Evolutionary conservation across 2,113 vertebrate species (phyloP), one percentile per base, ranked within the genome.

Genomic region (Larimichthys polyactis): DNA sequence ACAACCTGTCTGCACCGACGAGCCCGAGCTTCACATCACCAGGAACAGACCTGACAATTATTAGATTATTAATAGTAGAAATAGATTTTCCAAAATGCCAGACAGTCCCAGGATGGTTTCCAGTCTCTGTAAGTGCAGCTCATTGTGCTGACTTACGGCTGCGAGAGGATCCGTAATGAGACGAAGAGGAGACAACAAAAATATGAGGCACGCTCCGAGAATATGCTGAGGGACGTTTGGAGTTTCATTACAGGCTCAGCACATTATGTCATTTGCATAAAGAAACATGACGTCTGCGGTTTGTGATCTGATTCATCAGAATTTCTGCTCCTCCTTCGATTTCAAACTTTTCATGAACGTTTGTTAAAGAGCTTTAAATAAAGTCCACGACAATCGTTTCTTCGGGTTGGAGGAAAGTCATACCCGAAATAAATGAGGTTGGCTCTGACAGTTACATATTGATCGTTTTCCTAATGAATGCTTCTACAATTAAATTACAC

Each of bases 31-130:
- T 19, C 72, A 32, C 66, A 2, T 66, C 78, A 11, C 22, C 0
- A 22, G 1, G 58, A 75, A 40, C 52, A 48, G 0, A 36, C 2
- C 81, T 87, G 84, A 77, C 82, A 85, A 84, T 82, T 71, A 84
- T 85, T 52, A 44, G 64, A 75, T 83, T 85, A 80, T 89, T 84
- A 87, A 84, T 79, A 59, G 71, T 0, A 32, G 81, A 77, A 74
- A 70, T 43, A 43, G 75, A 70, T 81, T 74, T 70, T 82, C 44
- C 46, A 64, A 55, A 82, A 83, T 80, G 72, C 71, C 80, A 85
- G 66, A 5, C 71, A 2, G 16, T 52, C 87, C 63, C 72, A 0
- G 65, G 64, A 3, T 69, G 67, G 55, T 7, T 11, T n/a, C 16
- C 44, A 8, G 22, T 68, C 66, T 15, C n/a, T 43, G n/a, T 74